Evolutionary conservation across 2,888 invertebrate genomes (phyloP), one percentile per base, ranked within the genome.

Genomic region (Sepiola atlantica): DNA sequence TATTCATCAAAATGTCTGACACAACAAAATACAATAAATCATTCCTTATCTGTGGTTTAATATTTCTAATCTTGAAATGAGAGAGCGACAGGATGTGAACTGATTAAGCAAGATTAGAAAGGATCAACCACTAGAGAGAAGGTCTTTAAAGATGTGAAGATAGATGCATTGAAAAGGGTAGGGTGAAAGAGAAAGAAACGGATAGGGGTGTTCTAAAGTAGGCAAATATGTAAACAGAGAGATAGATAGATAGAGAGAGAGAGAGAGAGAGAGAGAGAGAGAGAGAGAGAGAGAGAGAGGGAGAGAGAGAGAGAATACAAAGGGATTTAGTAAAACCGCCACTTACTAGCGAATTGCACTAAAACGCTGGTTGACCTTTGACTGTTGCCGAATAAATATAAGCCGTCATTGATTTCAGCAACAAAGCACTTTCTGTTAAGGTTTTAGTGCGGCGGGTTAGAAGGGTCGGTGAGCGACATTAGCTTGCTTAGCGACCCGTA

Each of bases 71-170:
- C n/a, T 32, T 77, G n/a, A 77, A 77, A 77, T 32, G 32, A 77
- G n/a, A 77, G n/a, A 77, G n/a, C 77, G n/a, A 77, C 77, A 77
- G 77, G 77, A 77, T 77, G 77, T 77, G 77, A n/a, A 77, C 18
- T 77, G 77, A 77, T 77, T 77, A 77, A 16, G n/a, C n/a, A 77
- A 77, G 77, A 77, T 77, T 77, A 77, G n/a, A 77, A 18, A 28
- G 61, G 61, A 61, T 61, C 61, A 61, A 28, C 28, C 61, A 24
- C 61, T 61, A 28, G 24, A 61, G 61, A 28, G 61, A 61, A 24
- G 24, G 61, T 20, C 21, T 10, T 10, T 21, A 45, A 45, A 61
- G 28, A 61, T 8, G n/a, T 1, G 32, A 14, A n/a, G n/a, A 77
- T 10, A n/a, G n/a, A n/a, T n/a, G n/a, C 0, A 77, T n/a, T n/a